Conservation (phyloP, 2,888 invertebrate species). For the Dascillus cervinus region DNA sequence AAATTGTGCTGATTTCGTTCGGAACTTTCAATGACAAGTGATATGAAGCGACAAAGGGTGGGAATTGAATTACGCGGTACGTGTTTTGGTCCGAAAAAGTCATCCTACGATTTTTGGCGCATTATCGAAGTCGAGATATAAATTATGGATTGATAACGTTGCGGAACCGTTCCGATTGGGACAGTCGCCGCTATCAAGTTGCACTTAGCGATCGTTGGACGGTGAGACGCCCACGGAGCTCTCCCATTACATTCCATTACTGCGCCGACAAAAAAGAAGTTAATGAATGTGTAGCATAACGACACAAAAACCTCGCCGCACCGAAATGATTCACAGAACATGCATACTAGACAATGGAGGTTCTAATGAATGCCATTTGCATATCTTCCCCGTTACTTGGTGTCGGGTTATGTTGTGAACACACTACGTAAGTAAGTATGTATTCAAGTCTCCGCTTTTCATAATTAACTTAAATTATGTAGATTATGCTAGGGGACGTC, state of each 20-base stretch:
- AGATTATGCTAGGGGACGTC: too few species aligned
- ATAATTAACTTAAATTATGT: conserved; percentile 31
- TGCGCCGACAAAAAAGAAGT: conserved; percentile 21
- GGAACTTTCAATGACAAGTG: conserved; percentile 29
- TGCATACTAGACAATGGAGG: conserved; percentile 36
- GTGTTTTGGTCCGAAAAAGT: too few species aligned
- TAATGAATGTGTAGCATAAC: conserved; percentile 30
- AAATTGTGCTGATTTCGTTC: conserved; percentile 33
- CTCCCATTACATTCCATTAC: conserved; percentile 23
- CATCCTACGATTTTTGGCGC: too few species aligned
- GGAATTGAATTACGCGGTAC: conserved; percentile 29
- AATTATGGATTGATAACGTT: too few species aligned
- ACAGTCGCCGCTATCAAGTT: conserved; percentile 21
- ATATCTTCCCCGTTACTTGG: conserved; percentile 40
- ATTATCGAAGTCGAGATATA: too few species aligned
- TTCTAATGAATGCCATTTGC: conserved; percentile 39
- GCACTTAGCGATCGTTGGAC: conserved; percentile 20
- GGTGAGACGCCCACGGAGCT: conserved; percentile 10
- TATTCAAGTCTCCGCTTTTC: conserved; percentile 25
- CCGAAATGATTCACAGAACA: conserved; percentile 29
- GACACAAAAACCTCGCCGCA: conserved; percentile 24
- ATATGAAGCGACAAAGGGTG: conserved; percentile 30
- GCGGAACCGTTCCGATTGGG: too few species aligned
- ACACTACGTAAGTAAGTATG: too few species aligned
- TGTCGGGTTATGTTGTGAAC: conserved; percentile 34